phyloP scores from a whole-genome alignment of 2,888 invertebrate species.

The Alcis repandata region DNA sequence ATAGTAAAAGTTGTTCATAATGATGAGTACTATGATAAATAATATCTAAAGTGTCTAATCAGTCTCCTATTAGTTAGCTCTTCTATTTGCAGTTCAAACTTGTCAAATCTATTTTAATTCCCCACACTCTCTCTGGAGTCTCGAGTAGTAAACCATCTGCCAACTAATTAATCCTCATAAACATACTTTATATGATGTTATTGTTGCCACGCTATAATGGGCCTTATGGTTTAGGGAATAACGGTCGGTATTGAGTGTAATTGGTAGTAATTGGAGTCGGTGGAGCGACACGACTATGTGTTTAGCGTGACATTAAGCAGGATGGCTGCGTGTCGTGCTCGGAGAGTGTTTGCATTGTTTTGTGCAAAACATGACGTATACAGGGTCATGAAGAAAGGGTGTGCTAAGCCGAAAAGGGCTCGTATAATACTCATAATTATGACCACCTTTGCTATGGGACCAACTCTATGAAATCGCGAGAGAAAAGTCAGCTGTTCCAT shows the following conservation, averaged over 20 bases:
- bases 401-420: too few relatives aligned
- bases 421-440: too few relatives aligned
- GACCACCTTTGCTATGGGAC: too few relatives aligned
- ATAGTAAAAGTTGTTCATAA: too few relatives aligned
- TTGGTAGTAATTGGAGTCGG: constrained; percentile 55
- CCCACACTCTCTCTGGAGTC: constrained; percentile 17
- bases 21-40: too few relatives aligned
- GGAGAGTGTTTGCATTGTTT: constrained; percentile 44
- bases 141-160: constrained; percentile 29
- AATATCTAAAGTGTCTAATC: too few relatives aligned
- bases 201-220: constrained; percentile 25
- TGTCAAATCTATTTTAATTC: constrained; percentile 27
- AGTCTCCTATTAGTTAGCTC: not conserved
- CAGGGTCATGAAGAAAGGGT: too few relatives aligned
- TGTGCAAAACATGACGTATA: constrained; percentile 5
- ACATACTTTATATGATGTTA: constrained; percentile 27
- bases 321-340: constrained; percentile 50
- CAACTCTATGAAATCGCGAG: too few relatives aligned
- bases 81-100: constrained; percentile 7
- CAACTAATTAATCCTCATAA: constrained; percentile 40
- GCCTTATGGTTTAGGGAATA: constrained; percentile 17
- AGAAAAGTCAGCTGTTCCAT: too few relatives aligned
- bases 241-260: constrained; percentile 20
- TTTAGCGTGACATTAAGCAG: constrained; percentile 69
- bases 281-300: constrained; percentile 68